Evolutionary conservation across 2,797 vertebrate genomes (phyloP).

Genomic region (Heliangelus exortis): DNA sequence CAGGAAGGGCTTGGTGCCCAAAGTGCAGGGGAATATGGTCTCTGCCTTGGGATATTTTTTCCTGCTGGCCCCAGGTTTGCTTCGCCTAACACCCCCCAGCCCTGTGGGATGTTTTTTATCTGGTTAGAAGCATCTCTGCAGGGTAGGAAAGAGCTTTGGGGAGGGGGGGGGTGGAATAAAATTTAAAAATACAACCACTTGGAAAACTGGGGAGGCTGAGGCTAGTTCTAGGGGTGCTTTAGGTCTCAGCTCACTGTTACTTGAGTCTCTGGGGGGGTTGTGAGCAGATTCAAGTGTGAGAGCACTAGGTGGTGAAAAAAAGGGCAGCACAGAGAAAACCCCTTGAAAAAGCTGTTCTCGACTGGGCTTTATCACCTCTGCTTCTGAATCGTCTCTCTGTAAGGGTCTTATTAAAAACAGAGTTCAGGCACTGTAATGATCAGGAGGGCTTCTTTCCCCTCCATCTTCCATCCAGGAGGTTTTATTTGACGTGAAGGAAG

Average conservation of each 20-base stretch:
- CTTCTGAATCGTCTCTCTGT: background rate
- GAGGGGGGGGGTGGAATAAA: background rate
- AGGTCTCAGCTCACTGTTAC: background rate
- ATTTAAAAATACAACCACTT: background rate
- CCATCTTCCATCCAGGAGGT: slow-evolving; percentile 76
- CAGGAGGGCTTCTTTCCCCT: fast-evolving
- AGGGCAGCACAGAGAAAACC: background rate
- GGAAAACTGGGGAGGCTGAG: background rate
- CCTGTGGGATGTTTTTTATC: background rate
- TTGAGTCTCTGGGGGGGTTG: background rate
- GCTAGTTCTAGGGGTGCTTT: background rate
- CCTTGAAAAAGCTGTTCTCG: background rate
- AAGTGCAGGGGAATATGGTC: background rate
- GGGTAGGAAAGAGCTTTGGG: background rate
- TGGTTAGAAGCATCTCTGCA: background rate
- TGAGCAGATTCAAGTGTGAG: background rate
- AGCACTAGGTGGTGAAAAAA: background rate
- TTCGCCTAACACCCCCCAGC: background rate
- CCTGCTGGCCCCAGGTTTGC: background rate
- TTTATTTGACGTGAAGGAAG: slow-evolving; percentile 88
- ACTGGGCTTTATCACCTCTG: background rate
- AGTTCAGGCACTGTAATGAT: background rate
- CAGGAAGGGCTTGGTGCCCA: background rate
- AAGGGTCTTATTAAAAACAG: background rate
- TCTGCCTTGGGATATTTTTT: background rate